Evolutionary conservation across 1,140 invertebrate genomes (phyloP), one percentile per base, ranked within the genome.

Genomic region (Philopotamus ludificatus): DNA sequence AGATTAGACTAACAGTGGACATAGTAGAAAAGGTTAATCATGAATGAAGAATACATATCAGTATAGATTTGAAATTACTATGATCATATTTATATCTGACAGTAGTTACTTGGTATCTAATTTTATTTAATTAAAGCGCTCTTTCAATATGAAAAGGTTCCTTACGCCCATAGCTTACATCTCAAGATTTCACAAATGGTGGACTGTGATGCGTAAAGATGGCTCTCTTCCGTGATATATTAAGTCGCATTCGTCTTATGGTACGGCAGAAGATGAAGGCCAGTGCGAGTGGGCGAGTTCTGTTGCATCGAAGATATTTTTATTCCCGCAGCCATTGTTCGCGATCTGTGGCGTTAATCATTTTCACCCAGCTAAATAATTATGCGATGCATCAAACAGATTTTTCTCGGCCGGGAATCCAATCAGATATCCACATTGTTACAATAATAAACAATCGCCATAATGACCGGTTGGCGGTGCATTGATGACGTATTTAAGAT

Each of bases 321-420:
- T 23, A 51, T 66, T 54, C 58, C 50, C 16, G 23, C 44, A 53
- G 39, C 65, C 65, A 67, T 67, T 67, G 65, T 67, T 67, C 59
- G 59, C 65, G 65, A 66, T 45, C 42, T 22, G 39, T 25, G 53
- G 53, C 20, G 54, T 67, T 67, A 67, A 67, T 67, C 66, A 63
- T 63, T 65, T 57, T 65, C 63, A 59, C 53, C 53, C 51, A 47
- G 51, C 57, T 67, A 63, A 63, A 63, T 67, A 67, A 67, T 67
- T 63, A 67, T 67, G 66, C 66, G 53, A 51, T 63, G 47, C 60
- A 53, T 47, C 49, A 8, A 16, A 23, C 25, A 16, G 23, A 58
- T 59, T 51, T 65, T 65, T 45, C 28, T 34, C 26, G 25, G 41
- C 50, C 23, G 21, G 21, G 18, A 18, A 20, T 65, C 58, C 63